phyloP scores from a whole-genome alignment of 2,888 invertebrate species.

The Lasioglossum pauxillum region DNA sequence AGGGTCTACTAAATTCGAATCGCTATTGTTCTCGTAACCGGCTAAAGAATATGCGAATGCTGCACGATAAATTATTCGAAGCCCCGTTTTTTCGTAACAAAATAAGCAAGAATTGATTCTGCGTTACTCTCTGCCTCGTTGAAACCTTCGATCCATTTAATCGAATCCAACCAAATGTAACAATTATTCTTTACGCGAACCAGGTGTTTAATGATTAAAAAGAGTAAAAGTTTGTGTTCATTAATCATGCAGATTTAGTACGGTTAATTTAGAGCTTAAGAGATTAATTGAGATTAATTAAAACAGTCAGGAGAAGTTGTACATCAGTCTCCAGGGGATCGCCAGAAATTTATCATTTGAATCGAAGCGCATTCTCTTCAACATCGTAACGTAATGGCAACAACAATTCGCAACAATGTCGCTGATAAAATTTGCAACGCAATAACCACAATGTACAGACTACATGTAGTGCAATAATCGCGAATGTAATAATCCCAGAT shows the following conservation, averaged over 20 bases:
- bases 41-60: slow-evolving; percentile 20
- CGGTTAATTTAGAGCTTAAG: neutral
- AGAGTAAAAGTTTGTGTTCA: neutral
- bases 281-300: neutral
- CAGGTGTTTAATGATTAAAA: neutral
- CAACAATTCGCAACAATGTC: neutral
- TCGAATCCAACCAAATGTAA: no score
- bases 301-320: neutral
- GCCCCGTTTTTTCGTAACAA: neutral
- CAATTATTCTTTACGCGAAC: neutral
- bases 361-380: neutral
- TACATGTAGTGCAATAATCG: neutral
- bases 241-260: neutral
- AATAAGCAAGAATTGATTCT: neutral
- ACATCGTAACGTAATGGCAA: neutral
- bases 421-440: neutral
- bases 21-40: slow-evolving; percentile 7
- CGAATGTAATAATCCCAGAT: neutral
- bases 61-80: slow-evolving; percentile 15
- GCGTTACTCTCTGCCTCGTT: neutral
- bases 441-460: neutral
- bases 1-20: slow-evolving; percentile 31
- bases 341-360: neutral
- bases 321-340: neutral
- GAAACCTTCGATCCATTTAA: neutral